A percentile compares a stretch with the other conserved stretches of the same genome.
phyloP scores from a whole-genome alignment of 2,888 invertebrate species.

The Nomada fucata region DNA sequence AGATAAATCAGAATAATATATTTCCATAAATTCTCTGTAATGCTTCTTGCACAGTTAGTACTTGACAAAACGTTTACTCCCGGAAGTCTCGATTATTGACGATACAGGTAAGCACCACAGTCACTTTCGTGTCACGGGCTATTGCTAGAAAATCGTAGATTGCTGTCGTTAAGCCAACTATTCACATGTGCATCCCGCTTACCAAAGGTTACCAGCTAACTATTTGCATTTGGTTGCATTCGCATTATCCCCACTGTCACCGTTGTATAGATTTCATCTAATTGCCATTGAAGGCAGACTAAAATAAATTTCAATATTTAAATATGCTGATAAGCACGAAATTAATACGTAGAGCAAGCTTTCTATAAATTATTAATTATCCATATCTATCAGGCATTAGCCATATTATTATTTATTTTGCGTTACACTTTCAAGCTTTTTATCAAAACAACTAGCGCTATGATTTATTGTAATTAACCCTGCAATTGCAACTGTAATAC shows the following conservation, averaged over 20 bases:
- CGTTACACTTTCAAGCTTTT: not conserved
- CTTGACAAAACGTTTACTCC: constrained; percentile 22
- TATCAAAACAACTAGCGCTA: not conserved
- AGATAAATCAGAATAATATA: not conserved
- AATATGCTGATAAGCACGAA: too few species aligned
- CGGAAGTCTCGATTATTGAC: constrained; percentile 44
- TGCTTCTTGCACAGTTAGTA: not conserved
- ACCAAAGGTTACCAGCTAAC: constrained; percentile 49
- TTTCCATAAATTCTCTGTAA: not conserved
- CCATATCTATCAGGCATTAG: too few species aligned
- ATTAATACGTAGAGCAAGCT: too few species aligned
- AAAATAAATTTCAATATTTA: too few species aligned
- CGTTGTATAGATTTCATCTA: constrained; percentile 7
- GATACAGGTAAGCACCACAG: constrained; percentile 17
- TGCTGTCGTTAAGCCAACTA: constrained; percentile 49
- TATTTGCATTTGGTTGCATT: constrained; percentile 40
- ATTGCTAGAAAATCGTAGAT: constrained; percentile 55
- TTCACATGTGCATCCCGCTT: constrained; percentile 41
- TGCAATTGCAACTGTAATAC: not conserved
- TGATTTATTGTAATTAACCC: not conserved
- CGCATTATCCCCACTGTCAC: constrained; percentile 29
- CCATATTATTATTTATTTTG: too few species aligned
- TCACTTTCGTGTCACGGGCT: constrained; percentile 40
- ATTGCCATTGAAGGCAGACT: too few species aligned
- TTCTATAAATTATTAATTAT: too few species aligned